A percentile compares a stretch with the other conserved stretches of the same genome.
Conservation (phyloP, 2,888 invertebrate genomes). For the Horisme vitalbata region DNA sequence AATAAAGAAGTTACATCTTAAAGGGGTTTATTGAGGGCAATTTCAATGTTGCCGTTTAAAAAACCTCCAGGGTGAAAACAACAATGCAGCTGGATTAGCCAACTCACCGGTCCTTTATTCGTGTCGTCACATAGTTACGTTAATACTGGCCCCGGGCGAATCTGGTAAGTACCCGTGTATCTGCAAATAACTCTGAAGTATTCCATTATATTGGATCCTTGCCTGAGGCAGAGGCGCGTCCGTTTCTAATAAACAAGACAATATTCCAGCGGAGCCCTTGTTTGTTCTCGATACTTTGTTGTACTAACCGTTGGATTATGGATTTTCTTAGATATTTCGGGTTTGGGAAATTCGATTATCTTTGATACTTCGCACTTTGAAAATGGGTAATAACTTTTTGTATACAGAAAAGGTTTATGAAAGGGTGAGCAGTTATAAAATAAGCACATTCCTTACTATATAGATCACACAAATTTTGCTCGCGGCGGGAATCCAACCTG, state of each 20-base stretch:
- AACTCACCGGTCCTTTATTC: constrained; percentile 41
- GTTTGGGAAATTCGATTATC: constrained; percentile 18
- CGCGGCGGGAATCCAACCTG: too few species aligned
- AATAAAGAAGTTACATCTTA: constrained; percentile 1
- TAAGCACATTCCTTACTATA: too few species aligned
- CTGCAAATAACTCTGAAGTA: constrained; percentile 80
- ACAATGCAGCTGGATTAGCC: constrained; percentile 28
- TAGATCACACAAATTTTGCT: too few species aligned
- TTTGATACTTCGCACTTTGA: constrained; percentile 13
- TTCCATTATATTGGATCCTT: constrained; percentile 81
- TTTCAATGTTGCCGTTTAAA: constrained; percentile 5
- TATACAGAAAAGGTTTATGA: too few species aligned
- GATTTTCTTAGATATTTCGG: constrained; percentile 39
- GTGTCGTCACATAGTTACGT: constrained; percentile 68
- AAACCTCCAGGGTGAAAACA: constrained; percentile 28
- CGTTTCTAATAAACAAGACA: constrained; percentile 78
- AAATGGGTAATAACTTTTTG: neutral
- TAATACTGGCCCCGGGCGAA: constrained; percentile 69
- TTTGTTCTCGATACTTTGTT: constrained; percentile 58
- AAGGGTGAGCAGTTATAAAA: too few species aligned
- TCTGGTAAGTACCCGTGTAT: constrained; percentile 71
- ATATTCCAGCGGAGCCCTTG: constrained; percentile 62
- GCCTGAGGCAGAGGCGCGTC: constrained; percentile 70
- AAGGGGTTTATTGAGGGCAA: too few species aligned
- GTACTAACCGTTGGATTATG: constrained; percentile 46